phyloP scores from a whole-genome alignment of 2,113 vertebrate genomes.

The Catharus minimus region DNA sequence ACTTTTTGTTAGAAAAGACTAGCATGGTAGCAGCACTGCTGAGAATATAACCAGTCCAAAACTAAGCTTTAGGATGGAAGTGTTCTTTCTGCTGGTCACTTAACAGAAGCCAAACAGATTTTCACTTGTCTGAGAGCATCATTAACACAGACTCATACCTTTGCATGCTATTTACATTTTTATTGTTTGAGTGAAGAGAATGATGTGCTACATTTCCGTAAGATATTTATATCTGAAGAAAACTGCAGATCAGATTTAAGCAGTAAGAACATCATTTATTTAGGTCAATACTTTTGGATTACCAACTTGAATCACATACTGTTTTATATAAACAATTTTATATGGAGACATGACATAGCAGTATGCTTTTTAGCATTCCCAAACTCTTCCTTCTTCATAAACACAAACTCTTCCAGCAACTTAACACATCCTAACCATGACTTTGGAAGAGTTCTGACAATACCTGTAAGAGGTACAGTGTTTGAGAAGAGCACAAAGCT shows the following conservation, averaged over 20 bases:
- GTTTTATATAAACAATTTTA: constrained; percentile 8
- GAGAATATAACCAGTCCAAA: neutral
- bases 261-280: neutral
- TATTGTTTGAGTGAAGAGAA: neutral
- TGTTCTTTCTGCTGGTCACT: neutral
- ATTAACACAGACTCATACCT: neutral
- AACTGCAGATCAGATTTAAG: constrained; percentile 6
- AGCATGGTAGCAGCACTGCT: neutral
- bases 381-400: neutral
- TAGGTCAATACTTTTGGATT: neutral
- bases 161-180: constrained; percentile 20
- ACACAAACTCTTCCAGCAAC: neutral
- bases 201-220: neutral
- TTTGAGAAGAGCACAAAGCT: neutral
- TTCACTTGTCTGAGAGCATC: neutral
- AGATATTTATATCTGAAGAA: neutral
- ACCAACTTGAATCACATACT: neutral
- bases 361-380: neutral
- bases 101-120: neutral
- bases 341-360: neutral
- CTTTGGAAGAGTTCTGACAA: neutral
- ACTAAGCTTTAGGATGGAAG: neutral
- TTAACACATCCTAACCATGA: neutral
- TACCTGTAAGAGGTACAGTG: neutral
- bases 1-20: fast-evolving